These are phyloP conservation scores for Meandrusa payeni DNA, from an alignment of 2,888 invertebrate species.

Conservation along the genomic window DNA sequence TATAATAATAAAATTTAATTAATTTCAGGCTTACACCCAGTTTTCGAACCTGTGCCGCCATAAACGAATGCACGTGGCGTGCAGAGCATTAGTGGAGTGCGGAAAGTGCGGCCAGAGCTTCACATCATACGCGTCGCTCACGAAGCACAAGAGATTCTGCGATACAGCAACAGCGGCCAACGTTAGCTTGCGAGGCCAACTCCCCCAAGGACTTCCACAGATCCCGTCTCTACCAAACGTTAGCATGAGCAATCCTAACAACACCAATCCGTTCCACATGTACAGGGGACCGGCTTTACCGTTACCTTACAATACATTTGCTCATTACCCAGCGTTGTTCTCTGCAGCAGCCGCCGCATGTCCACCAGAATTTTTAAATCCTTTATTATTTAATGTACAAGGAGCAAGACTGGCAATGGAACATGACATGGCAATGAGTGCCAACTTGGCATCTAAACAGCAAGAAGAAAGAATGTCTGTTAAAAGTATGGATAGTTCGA, in stretches of 20 bases:
- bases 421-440: constrained; percentile 75
- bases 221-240: constrained; percentile 65
- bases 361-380: constrained; percentile 83
- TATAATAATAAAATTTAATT: too few relatives aligned
- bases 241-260: constrained; percentile 64
- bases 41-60: constrained; percentile 99
- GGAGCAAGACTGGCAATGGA: constrained; percentile 73
- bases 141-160: constrained; percentile 98
- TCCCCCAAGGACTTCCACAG: constrained; percentile 64
- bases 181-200: constrained; percentile 68
- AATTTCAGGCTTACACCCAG: constrained; percentile 96
- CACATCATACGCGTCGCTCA: constrained; percentile 93
- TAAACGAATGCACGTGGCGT: constrained; percentile 98
- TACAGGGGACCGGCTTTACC: constrained; percentile 84
- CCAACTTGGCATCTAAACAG: constrained; percentile 75
- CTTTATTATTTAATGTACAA: constrained; percentile 83
- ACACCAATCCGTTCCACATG: constrained; percentile 84
- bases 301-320: constrained; percentile 84
- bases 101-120: constrained; percentile 96
- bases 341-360: constrained; percentile 72
- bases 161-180: constrained; percentile 85
- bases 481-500: constrained; percentile 67
- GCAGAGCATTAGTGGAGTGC: constrained; percentile 96
- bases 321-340: constrained; percentile 80
- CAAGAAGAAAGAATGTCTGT: constrained; percentile 71